These are phyloP conservation scores for Pipra filicauda DNA, from an alignment of 2,113 vertebrate species.

Conservation along the genomic window DNA sequence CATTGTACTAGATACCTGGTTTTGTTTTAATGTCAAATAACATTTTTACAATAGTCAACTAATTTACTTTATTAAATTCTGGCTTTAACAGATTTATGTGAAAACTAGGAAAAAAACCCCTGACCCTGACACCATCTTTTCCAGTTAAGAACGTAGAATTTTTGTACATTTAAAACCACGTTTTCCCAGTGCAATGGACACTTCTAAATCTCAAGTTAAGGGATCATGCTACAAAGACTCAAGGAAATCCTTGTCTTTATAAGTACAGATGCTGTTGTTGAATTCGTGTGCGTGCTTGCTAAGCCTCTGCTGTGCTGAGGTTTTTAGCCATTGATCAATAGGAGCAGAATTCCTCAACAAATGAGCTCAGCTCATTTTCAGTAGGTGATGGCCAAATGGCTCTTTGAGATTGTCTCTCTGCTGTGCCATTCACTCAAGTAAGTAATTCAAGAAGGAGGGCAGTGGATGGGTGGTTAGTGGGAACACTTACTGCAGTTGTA, in stretches of 20 bases:
- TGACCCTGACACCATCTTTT: background rate
- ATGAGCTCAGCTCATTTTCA: constrained; percentile 23
- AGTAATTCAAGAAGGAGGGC: constrained; percentile 55
- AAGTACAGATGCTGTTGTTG: background rate
- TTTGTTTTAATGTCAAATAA: background rate
- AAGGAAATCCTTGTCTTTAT: background rate
- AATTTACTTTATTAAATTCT: background rate
- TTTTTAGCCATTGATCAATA: background rate
- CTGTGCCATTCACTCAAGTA: constrained; percentile 32
- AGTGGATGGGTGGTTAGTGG: constrained; percentile 40
- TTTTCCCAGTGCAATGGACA: background rate
- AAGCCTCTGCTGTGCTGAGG: background rate
- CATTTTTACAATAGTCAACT: background rate
- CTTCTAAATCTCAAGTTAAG: background rate
- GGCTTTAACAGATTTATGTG: background rate
- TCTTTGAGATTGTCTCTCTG: background rate
- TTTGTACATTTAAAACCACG: constrained; percentile 24
- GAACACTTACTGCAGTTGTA: constrained; percentile 31
- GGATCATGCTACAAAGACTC: background rate
- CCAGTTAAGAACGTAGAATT: background rate
- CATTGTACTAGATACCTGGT: background rate
- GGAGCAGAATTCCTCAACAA: constrained; percentile 6
- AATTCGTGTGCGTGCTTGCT: background rate
- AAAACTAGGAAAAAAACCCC: background rate
- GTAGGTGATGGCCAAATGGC: background rate